A percentile compares a stretch with the other conserved stretches of the same genome.
These are phyloP conservation scores for Pristiophorus japonicus DNA, from an alignment of 2,113 vertebrate species.

Conservation along the genomic window DNA sequence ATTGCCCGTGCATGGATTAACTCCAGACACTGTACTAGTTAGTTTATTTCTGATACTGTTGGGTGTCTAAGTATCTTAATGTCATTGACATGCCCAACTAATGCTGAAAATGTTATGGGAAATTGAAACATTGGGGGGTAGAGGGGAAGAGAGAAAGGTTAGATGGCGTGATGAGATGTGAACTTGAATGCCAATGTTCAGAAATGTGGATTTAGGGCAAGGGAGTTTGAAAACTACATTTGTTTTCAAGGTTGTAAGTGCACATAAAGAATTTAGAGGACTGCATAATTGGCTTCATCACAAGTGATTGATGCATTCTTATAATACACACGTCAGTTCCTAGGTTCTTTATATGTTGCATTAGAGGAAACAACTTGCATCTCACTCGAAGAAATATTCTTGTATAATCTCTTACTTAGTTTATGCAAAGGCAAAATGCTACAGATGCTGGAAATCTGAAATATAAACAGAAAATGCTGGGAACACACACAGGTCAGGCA, in stretches of 20 bases:
- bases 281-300: neutral
- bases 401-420: neutral
- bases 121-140: neutral
- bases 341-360: neutral
- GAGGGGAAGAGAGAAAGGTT: no score
- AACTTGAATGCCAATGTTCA: neutral
- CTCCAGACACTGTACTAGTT: neutral
- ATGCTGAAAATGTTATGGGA: neutral
- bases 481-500: no score
- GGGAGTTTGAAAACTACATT: neutral
- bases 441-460: neutral
- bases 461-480: no score
- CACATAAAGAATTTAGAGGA: neutral
- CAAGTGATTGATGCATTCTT: neutral
- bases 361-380: no score
- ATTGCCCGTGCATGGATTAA: neutral
- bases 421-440: neutral
- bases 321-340: neutral
- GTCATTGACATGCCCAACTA: neutral
- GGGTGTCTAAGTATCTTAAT: neutral
- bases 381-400: neutral
- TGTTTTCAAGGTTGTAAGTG: neutral
- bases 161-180: neutral
- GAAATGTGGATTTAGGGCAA: neutral
- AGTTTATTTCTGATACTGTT: neutral